Evolutionary conservation across 2,797 vertebrate genomes (phyloP).

Genomic region (Pipistrellus pipistrellus): DNA sequence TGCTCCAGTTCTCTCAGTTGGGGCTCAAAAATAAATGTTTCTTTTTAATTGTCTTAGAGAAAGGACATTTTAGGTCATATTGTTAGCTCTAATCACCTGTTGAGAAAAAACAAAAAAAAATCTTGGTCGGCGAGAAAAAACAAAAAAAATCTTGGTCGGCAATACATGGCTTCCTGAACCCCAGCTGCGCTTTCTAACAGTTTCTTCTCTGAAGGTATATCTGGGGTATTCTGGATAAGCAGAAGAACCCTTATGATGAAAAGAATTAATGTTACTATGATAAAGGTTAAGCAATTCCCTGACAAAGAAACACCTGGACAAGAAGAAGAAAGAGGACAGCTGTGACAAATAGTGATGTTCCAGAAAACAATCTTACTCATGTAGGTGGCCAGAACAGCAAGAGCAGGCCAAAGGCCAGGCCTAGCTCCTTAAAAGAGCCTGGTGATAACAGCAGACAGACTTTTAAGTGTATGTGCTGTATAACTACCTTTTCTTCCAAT

Average conservation of each 20-base stretch:
- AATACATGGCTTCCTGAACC: neutral
- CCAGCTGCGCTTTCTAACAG: neutral
- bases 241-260: neutral
- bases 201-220: neutral
- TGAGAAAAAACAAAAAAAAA: neutral
- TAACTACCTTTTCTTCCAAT: fast-evolving
- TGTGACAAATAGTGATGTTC: neutral
- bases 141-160: neutral
- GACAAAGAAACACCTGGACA: neutral
- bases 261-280: neutral
- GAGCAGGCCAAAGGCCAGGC: neutral
- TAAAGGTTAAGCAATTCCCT: neutral
- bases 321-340: neutral
- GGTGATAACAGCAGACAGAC: neutral
- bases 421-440: neutral
- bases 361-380: neutral
- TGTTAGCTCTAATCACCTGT: slow-evolving; percentile 10
- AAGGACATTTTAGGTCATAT: neutral
- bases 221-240: neutral
- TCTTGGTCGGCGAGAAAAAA: neutral
- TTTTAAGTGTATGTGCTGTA: neutral
- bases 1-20: slow-evolving; percentile 28
- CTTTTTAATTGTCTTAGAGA: neutral
- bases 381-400: neutral
- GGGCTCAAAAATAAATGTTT: neutral